Conservation (phyloP, 2,113 vertebrate genomes). For the Podarcis cretensis region DNA sequence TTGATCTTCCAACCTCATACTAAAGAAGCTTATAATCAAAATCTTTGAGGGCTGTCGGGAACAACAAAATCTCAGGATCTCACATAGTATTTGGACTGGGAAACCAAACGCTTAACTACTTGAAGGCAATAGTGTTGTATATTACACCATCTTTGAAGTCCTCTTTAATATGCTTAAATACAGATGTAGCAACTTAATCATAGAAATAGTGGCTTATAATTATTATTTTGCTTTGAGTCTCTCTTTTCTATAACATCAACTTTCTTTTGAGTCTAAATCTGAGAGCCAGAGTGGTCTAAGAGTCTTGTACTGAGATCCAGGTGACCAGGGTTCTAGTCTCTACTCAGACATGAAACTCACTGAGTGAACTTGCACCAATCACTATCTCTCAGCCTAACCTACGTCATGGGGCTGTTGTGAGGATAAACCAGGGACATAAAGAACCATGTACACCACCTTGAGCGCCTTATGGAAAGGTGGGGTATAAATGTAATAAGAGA, state of each 20-base stretch:
- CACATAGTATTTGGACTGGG: background rate
- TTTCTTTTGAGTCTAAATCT: background rate
- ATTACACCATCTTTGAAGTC: background rate
- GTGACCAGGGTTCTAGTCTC: no score
- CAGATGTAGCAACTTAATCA: background rate
- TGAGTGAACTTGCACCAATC: no score
- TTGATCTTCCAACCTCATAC: background rate
- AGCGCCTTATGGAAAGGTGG: no score
- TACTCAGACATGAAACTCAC: no score
- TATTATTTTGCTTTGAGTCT: background rate
- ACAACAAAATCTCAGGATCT: background rate
- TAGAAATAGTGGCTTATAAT: background rate
- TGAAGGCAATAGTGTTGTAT: background rate
- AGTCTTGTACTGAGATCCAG: no score
- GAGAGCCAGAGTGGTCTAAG: no score
- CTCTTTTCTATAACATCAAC: background rate
- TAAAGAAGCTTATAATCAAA: constrained; percentile 12
- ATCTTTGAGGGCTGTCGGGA: background rate
- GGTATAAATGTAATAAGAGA: no score
- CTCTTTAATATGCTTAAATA: background rate
- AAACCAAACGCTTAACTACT: background rate
- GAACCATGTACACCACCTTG: no score
- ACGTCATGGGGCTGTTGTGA: no score
- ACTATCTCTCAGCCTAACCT: no score
- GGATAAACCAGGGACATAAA: no score